Percentiles rank a stretch among this genome's conserved stretches.
These are phyloP conservation scores for Bubo blakistoni DNA, from an alignment of 2,113 vertebrate species.

Conservation along the genomic window DNA sequence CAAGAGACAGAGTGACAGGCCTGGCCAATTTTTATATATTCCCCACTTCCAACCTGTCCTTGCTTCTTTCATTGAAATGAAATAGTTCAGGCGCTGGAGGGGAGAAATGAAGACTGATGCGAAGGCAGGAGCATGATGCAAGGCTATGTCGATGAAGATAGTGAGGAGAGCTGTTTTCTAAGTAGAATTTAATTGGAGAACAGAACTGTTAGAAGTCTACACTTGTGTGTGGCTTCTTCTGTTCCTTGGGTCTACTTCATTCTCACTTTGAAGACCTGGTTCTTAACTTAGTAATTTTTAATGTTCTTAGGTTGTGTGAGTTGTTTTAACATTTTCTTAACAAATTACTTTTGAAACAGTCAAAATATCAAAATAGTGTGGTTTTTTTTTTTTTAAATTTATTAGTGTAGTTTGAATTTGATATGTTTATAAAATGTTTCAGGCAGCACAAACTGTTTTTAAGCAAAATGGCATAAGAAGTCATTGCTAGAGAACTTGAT, in stretches of 20 bases:
- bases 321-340: not conserved
- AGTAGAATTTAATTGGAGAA: not conserved
- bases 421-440: not conserved
- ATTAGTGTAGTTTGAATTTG: not conserved
- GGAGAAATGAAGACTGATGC: not conserved
- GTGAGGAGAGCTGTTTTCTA: not conserved
- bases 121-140: not conserved
- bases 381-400: not conserved
- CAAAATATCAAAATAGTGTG: not conserved
- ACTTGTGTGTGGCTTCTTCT: not conserved
- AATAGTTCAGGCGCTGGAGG: not conserved
- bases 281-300: not conserved
- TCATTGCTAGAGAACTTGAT: not conserved
- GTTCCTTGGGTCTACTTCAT: not conserved
- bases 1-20: not conserved
- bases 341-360: not conserved
- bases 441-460: not conserved
- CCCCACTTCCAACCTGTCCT: not conserved
- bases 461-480: not conserved
- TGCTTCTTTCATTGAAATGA: not conserved
- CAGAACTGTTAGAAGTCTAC: not conserved
- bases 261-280: not conserved
- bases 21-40: not conserved
- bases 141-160: no score
- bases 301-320: not conserved